Conservation (phyloP, 2,113 vertebrate species). For the Clupea harengus region DNA sequence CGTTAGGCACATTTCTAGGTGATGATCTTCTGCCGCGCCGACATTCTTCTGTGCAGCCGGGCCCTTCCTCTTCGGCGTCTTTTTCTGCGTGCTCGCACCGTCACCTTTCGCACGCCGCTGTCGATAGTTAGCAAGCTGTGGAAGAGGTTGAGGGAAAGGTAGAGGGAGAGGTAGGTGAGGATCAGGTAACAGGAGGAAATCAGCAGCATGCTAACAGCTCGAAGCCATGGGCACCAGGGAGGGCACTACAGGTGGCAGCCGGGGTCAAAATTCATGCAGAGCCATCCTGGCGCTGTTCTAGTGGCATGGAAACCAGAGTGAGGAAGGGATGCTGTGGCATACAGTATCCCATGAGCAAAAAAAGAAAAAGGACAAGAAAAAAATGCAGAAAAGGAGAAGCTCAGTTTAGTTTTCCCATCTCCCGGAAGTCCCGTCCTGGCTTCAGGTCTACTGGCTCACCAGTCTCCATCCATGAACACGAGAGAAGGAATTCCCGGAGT, state of each 20-base stretch:
- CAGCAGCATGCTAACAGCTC: constrained; percentile 60
- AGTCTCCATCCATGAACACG: background rate
- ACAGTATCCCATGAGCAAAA: background rate
- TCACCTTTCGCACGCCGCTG: constrained; percentile 71
- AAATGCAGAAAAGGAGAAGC: background rate
- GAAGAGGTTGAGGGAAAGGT: constrained; percentile 71
- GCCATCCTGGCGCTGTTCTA: background rate
- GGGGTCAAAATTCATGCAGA: constrained; percentile 28
- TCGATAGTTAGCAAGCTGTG: constrained; percentile 75
- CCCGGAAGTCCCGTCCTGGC: background rate
- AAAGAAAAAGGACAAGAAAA: background rate
- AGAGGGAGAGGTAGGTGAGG: constrained; percentile 69
- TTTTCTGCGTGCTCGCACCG: constrained; percentile 67
- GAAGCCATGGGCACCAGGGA: background rate
- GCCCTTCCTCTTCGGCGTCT: constrained; percentile 76
- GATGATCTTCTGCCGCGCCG: constrained; percentile 53
- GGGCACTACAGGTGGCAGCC: background rate
- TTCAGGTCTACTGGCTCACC: background rate
- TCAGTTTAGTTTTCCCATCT: background rate
- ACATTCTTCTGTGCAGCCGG: constrained; percentile 63
- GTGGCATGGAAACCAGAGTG: background rate
- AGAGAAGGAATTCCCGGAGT: background rate
- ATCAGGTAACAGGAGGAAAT: constrained; percentile 70
- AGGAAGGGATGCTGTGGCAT: background rate
- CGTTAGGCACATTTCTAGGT: constrained; percentile 52